Base-by-base conservation (phyloP, 2,888 invertebrate genomes). In the Dicyrtoma fusca region DNA sequence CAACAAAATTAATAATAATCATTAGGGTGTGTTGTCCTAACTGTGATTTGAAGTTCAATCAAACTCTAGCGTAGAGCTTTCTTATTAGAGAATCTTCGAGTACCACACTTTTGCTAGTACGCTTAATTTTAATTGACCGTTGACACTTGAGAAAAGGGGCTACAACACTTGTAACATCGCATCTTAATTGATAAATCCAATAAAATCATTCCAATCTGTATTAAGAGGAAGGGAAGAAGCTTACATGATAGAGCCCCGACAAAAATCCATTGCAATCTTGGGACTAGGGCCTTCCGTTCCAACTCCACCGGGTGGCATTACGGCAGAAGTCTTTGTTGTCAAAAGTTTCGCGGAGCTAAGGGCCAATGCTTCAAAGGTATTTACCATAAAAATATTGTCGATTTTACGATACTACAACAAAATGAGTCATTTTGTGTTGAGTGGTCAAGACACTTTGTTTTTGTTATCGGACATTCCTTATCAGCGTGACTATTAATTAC, bases 201-300 rank as follows among this genome's bases (percentile, higher is more conserved):
- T 17, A 21, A 55, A 53, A 53, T 13, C 17, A 53, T n/a, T n/a
- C n/a, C n/a, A n/a, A n/a, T n/a, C n/a, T n/a, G n/a, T n/a, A n/a
- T n/a, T n/a, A n/a, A n/a, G n/a, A n/a, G n/a, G 77, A 47, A 76
- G 71, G 1, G 55, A 45, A 23, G 71, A 71, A 34, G 26, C 26
- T n/a, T n/a, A 74, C 63, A 81, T 85, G 82, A 42, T 83, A 10
- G n/a, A 75, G 17, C 84, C 84, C 10, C 77, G 83, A 6, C 34
- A 73, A n/a, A 81, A 78, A 23, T 61, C 74, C 34, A 25, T 79
- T 1, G 10, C 73, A 14, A 51, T 77, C 17, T 55, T 75, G 0
- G 79, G 78, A 0, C 73, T 80, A 10, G 78, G 78, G 0, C 76
- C 75, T n/a, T 71, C 75, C 8, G 77, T 80, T 21, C 77, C 76